phyloP scores from a whole-genome alignment of 2,888 invertebrate species.

The Chrysolina haemoptera region DNA sequence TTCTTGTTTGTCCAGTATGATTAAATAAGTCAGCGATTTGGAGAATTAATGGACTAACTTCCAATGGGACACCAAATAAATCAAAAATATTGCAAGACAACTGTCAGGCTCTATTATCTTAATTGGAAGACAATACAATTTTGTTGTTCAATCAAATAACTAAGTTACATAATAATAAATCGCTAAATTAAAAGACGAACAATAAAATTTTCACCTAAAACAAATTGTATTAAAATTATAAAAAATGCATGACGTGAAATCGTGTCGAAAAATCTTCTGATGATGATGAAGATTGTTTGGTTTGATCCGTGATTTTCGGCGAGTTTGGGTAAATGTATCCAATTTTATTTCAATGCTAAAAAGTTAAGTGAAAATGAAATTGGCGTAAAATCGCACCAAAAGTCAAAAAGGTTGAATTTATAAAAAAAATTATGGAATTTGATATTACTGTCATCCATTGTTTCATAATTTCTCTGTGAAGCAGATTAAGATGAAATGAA shows the following conservation, averaged over 20 bases:
- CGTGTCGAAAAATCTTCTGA: not conserved
- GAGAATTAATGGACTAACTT: not conserved
- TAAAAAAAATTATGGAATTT: not conserved
- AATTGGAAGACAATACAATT: conserved; percentile 58
- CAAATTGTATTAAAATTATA: conserved; percentile 30
- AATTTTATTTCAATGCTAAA: too few relatives aligned
- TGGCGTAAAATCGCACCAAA: not conserved
- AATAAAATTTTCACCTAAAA: conserved; percentile 34
- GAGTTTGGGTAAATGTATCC: not conserved
- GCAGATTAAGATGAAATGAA: not conserved
- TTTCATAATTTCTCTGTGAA: conserved; percentile 1
- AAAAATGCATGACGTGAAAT: conserved; percentile 10
- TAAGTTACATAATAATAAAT: conserved; percentile 7
- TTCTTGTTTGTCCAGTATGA: not conserved
- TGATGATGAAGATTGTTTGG: not conserved
- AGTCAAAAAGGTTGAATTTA: not conserved
- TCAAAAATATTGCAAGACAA: conserved; percentile 5
- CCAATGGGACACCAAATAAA: not conserved
- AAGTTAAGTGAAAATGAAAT: too few relatives aligned
- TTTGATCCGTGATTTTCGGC: not conserved
- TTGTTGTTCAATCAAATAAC: conserved; percentile 51
- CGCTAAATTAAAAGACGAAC: conserved; percentile 27
- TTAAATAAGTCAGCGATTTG: not conserved
- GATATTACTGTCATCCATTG: not conserved
- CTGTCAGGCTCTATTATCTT: conserved; percentile 27